Evolutionary conservation across 2,888 invertebrate genomes (phyloP).

Genomic region (Caenorhabditis afra): DNA sequence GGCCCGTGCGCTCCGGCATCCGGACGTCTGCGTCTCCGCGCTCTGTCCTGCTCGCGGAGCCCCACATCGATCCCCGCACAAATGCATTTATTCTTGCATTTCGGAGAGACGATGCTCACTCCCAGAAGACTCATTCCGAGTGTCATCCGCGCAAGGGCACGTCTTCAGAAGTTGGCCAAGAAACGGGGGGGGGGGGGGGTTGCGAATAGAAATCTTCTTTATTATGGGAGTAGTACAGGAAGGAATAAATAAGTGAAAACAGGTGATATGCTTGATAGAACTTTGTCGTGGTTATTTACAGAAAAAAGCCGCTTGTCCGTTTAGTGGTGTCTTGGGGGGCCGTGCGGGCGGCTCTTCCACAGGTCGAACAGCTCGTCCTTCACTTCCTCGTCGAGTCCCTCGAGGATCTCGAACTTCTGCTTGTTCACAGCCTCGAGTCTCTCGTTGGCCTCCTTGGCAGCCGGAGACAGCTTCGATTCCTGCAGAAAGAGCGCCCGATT

Average conservation of each 20-base stretch:
- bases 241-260: not conserved
- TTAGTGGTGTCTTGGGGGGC: slow-evolving; percentile 58
- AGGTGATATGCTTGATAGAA: slow-evolving; percentile 21
- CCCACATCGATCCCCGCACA: slow-evolving; percentile 43
- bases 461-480: slow-evolving; percentile 69
- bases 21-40: slow-evolving; percentile 19
- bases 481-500: not conserved
- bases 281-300: slow-evolving; percentile 42
- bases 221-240: slow-evolving; percentile 2
- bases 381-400: slow-evolving; percentile 57
- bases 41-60: not conserved
- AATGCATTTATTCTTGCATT: slow-evolving; percentile 58
- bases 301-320: slow-evolving; percentile 6
- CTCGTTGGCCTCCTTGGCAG: slow-evolving; percentile 67
- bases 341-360: slow-evolving; percentile 54
- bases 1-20: slow-evolving; percentile 18
- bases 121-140: slow-evolving; percentile 35
- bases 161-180: not conserved
- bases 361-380: slow-evolving; percentile 67
- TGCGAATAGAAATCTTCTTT: slow-evolving; percentile 21
- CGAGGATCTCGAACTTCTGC: slow-evolving; percentile 66
- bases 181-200: not conserved
- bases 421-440: slow-evolving; percentile 67
- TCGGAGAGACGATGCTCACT: slow-evolving; percentile 13
- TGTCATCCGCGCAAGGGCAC: too few species aligned